A percentile compares a stretch with the other conserved stretches of the same genome.
Evolutionary conservation across 1,140 invertebrate species (phyloP).

Genomic region (Vollenhovia emeryi): DNA sequence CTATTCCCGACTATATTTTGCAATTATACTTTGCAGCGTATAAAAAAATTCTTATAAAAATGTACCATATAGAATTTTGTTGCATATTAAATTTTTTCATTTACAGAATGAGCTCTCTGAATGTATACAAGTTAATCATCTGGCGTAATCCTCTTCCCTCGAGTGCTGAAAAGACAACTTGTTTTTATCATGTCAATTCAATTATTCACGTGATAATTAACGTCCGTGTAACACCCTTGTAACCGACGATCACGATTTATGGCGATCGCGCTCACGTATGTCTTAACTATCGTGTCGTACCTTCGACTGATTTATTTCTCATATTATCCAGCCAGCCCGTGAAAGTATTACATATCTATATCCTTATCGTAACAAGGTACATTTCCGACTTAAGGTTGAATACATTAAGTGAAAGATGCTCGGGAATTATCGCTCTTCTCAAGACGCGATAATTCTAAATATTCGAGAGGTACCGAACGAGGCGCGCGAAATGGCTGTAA

Average conservation of each 20-base stretch:
- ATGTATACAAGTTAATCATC: constrained; percentile 41
- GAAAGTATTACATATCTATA: constrained; percentile 21
- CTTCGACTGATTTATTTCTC: constrained; percentile 72
- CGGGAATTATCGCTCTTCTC: neutral
- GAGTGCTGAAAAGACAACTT: constrained; percentile 67
- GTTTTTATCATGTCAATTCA: constrained; percentile 79
- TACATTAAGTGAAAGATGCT: constrained; percentile 4
- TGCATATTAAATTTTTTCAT: neutral
- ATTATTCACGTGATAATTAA: constrained; percentile 79
- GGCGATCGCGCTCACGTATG: constrained; percentile 69
- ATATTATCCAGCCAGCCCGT: constrained; percentile 65
- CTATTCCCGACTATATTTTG: neutral
- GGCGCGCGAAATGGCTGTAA: constrained; percentile 31
- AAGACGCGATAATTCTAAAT: constrained; percentile 56
- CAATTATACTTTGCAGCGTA: neutral
- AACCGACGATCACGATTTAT: constrained; percentile 78
- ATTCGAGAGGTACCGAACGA: constrained; percentile 9
- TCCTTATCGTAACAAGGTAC: constrained; percentile 35
- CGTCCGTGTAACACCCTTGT: constrained; percentile 76
- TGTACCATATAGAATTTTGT: neutral
- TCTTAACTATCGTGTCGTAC: constrained; percentile 68
- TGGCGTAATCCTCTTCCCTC: constrained; percentile 60
- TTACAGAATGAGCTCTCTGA: neutral
- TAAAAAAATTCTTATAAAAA: neutral
- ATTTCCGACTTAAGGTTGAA: constrained; percentile 30